Evolutionary conservation across 2,888 invertebrate genomes (phyloP).

Genomic region (Lasioglossum villosulum): DNA sequence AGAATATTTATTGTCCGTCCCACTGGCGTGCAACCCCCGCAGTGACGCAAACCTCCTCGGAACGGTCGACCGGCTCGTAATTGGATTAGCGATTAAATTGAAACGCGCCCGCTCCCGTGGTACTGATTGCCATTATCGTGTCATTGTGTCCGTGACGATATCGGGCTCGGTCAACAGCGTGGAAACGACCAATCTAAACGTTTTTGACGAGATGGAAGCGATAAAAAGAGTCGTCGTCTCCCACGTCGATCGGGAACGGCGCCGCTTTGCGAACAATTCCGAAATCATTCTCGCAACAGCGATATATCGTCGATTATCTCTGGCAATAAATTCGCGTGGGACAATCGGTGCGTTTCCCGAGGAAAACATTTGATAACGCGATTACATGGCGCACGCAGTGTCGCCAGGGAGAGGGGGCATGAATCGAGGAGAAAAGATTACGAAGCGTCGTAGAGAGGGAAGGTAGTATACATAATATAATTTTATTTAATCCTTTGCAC

Average conservation of each 20-base stretch:
- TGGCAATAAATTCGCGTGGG: slow-evolving; percentile 17
- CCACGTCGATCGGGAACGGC: background rate
- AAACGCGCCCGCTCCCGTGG: slow-evolving; percentile 33
- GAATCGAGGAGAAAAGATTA: no score
- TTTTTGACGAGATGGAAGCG: background rate
- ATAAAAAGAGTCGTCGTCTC: background rate
- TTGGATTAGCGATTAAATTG: slow-evolving; percentile 44
- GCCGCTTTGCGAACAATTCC: background rate
- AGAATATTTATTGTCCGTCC: slow-evolving; percentile 1
- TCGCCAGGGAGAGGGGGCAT: no score
- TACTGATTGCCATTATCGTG: slow-evolving; percentile 51
- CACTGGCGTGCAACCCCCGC: slow-evolving; percentile 1
- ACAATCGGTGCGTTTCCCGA: slow-evolving; percentile 46
- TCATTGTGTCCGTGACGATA: slow-evolving; percentile 29
- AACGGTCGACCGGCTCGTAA: slow-evolving; percentile 18
- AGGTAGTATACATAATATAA: no score
- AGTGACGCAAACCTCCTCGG: slow-evolving; percentile 8
- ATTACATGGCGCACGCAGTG: slow-evolving; percentile 9
- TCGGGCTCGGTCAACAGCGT: background rate
- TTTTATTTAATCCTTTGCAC: no score
- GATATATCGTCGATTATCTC: slow-evolving; percentile 57
- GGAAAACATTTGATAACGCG: slow-evolving; percentile 63
- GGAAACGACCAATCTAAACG: slow-evolving; percentile 8
- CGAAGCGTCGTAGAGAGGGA: no score
- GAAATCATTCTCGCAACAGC: slow-evolving; percentile 47